Evolutionary conservation across 2,113 vertebrate genomes (phyloP), one percentile per base, ranked within the genome.

Genomic region (Pionites leucogaster): DNA sequence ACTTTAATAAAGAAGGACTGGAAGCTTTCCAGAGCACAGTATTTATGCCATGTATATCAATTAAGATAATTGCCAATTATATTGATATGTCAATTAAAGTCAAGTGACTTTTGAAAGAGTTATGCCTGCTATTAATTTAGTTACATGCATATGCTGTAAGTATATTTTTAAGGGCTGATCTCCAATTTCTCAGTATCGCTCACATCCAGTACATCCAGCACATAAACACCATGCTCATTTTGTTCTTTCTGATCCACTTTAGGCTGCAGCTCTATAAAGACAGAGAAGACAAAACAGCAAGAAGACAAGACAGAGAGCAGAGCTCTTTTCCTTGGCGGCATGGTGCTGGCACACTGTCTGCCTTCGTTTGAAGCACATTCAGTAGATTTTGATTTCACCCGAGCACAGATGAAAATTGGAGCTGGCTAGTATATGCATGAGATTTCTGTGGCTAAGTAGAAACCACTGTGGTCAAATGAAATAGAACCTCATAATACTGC

Each of bases 21-120:
- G 96, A 96, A 96, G 78, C 71, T 93, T 95, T 95, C 87, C 91
- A 97, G 92, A 89, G 74, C 90, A 86, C 84, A 86, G 17, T 87
- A 96, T 93, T 95, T 93, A 96, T 96, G 91, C 85, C 88, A 89
- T 92, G 92, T 96, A 87, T 94, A 91, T 94, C 96, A 96, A 93
- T 96, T 94, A 93, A 94, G 95, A 83, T 95, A 97, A 97, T 96
- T 97, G 95, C 71, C 88, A 96, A 96, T 96, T 96, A 95, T 95
- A 97, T 88, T 92, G 97, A 95, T 96, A 92, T 84, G 86, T 93
- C 94, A 97, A 95, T 97, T 97, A 95, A 96, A 97, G 93, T 92
- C 92, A 96, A 95, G 92, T 94, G 92, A 95, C 95, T 95, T 95
- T 87, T 95, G 92, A 92, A 91, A 95, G 86, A 96, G 75, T 91